Percentiles rank a stretch among this genome's conserved stretches.
Conservation (phyloP, 2,888 invertebrate genomes). For the Stratiomys singularior region DNA sequence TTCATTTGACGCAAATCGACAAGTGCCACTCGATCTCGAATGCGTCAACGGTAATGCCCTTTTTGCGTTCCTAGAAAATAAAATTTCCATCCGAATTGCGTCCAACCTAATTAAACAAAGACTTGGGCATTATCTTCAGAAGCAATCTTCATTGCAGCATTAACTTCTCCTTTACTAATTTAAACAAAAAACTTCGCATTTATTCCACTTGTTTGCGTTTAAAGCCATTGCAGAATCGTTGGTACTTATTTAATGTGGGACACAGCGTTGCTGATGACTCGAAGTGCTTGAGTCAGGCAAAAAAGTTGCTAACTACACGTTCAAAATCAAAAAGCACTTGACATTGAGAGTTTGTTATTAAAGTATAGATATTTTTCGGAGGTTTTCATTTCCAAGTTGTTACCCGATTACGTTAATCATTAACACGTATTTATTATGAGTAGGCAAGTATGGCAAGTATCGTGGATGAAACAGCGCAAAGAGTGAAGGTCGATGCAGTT, state of each 20-base stretch:
- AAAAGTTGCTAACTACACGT: slow-evolving; percentile 15
- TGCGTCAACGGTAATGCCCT: no score
- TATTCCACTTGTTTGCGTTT: not conserved
- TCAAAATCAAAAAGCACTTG: slow-evolving; percentile 39
- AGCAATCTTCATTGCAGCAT: not conserved
- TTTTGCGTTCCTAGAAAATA: no score
- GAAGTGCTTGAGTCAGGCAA: not conserved
- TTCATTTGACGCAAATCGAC: no score
- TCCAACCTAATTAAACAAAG: no score
- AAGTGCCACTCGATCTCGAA: no score
- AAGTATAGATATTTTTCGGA: slow-evolving; percentile 8
- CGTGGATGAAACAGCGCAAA: not conserved
- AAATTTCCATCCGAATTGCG: no score
- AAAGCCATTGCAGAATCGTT: not conserved
- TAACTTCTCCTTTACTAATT: not conserved
- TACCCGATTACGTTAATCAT: slow-evolving; percentile 23
- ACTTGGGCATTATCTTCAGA: no score
- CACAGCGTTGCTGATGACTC: not conserved
- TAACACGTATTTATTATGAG: not conserved
- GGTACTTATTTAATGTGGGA: not conserved
- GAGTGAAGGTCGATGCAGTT: slow-evolving; percentile 13
- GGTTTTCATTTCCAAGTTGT: slow-evolving; percentile 10
- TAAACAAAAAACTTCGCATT: not conserved
- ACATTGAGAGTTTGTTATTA: slow-evolving; percentile 40
- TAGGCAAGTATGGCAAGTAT: not conserved